phyloP scores from a whole-genome alignment of 35 echinoderm and acorn worm species.

The Holothuria glaberrima region DNA sequence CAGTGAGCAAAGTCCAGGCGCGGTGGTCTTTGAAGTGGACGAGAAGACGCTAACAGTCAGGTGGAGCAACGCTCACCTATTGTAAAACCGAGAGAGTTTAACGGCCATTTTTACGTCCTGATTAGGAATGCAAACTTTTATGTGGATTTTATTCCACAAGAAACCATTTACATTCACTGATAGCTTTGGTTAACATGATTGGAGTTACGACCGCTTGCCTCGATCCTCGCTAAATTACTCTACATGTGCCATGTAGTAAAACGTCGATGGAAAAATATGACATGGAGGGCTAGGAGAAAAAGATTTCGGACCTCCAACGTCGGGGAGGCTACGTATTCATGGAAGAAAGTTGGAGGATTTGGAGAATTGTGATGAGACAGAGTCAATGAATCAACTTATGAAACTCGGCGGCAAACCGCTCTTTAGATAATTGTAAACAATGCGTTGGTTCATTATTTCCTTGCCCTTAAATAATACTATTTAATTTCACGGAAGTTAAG shows the following conservation, averaged over 20 bases:
- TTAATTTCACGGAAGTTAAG: no score
- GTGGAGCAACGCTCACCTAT: conserved; percentile 46
- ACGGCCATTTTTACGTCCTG: conserved; percentile 57
- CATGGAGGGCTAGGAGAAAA: not conserved
- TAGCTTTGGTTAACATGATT: conserved; percentile 7
- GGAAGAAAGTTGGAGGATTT: not conserved
- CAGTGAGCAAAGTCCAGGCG: conserved; percentile 38
- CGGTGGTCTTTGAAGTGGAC: conserved; percentile 66
- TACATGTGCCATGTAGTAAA: conserved; percentile 47
- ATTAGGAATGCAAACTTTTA: conserved; percentile 50
- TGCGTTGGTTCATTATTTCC: no score
- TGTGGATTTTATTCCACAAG: conserved; percentile 41
- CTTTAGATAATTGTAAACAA: no score
- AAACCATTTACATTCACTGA: conserved; percentile 34
- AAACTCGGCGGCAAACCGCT: no score
- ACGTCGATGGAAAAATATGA: conserved; percentile 30
- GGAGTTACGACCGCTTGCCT: conserved; percentile 9
- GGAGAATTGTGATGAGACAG: no score
- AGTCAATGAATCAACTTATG: no score
- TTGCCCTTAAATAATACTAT: no score
- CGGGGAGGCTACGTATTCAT: not conserved
- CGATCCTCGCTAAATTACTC: conserved; percentile 28
- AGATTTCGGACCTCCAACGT: conserved; percentile 33
- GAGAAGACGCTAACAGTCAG: not conserved
- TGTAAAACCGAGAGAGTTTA: conserved; percentile 58